These are phyloP conservation scores for Leistus spinibarbis DNA, from an alignment of 2,888 invertebrate genomes.

Conservation along the genomic window DNA sequence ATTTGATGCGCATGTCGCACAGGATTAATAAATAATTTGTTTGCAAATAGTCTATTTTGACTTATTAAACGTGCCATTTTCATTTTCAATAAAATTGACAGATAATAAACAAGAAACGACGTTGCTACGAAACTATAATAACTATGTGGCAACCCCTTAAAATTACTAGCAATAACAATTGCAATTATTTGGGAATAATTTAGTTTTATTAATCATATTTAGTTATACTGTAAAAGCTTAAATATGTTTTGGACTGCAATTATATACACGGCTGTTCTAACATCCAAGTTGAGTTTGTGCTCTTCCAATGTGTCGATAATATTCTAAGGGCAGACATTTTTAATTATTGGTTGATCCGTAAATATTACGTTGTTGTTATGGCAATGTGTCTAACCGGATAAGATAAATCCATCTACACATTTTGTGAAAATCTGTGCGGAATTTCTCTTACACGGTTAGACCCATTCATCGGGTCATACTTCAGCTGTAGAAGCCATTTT, in stretches of 20 bases:
- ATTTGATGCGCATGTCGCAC: slow-evolving; percentile 48
- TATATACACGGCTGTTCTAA: slow-evolving; percentile 51
- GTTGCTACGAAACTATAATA: too few relatives aligned
- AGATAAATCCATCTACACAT: too few relatives aligned
- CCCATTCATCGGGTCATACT: slow-evolving; percentile 1
- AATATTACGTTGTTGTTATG: too few relatives aligned
- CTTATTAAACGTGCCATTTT: neutral
- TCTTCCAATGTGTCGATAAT: slow-evolving; percentile 46
- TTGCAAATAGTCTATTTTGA: neutral
- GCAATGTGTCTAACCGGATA: too few relatives aligned
- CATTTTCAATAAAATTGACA: neutral
- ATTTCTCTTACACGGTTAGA: too few relatives aligned
- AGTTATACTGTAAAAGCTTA: neutral
- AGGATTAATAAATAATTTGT: neutral
- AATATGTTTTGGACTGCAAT: slow-evolving; percentile 49
- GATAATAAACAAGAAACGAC: neutral
- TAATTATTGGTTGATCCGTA: too few relatives aligned
- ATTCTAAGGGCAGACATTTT: too few relatives aligned
- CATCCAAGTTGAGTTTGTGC: slow-evolving; percentile 48
- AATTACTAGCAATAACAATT: too few relatives aligned
- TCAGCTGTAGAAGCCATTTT: neutral
- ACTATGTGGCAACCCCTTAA: too few relatives aligned
- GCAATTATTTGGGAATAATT: neutral
- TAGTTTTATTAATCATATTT: neutral
- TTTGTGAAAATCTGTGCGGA: too few relatives aligned